phyloP scores from a whole-genome alignment of 2,113 vertebrate species.

The Leptocoma aspasia region DNA sequence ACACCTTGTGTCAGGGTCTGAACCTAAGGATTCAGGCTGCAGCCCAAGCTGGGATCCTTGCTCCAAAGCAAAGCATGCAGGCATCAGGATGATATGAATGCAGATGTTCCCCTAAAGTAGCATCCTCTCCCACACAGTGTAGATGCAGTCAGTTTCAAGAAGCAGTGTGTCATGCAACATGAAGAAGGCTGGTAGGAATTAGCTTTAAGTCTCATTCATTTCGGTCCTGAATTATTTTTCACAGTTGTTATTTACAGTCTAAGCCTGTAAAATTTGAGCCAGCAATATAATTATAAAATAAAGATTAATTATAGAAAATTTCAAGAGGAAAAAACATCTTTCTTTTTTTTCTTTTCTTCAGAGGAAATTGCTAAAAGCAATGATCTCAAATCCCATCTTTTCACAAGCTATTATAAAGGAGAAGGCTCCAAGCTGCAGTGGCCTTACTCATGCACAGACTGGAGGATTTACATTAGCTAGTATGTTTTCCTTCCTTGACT shows the following conservation, averaged over 20 bases:
- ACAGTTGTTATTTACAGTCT: conserved; percentile 51
- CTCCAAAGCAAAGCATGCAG: no score
- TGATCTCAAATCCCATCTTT: not conserved
- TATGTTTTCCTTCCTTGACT: not conserved
- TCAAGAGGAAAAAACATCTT: conserved; percentile 6
- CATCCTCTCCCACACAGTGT: not conserved
- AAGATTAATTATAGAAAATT: conserved; percentile 53
- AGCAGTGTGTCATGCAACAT: not conserved
- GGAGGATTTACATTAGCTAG: not conserved
- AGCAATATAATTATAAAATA: conserved; percentile 57
- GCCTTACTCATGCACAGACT: not conserved
- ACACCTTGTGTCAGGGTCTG: no score
- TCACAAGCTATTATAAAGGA: not conserved
- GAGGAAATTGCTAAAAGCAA: conserved; percentile 28
- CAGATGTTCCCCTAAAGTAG: not conserved
- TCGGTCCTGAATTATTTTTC: conserved; percentile 22
- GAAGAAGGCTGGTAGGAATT: not conserved
- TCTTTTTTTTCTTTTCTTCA: not conserved
- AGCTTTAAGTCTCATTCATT: conserved; percentile 25
- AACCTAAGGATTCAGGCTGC: no score
- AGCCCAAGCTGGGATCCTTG: no score
- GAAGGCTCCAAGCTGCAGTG: not conserved
- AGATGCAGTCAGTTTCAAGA: not conserved
- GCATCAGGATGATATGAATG: not conserved
- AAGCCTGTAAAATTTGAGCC: conserved; percentile 40